Evolutionary conservation across 2,797 vertebrate genomes (phyloP).

Genomic region (Lagothrix lagotricha): DNA sequence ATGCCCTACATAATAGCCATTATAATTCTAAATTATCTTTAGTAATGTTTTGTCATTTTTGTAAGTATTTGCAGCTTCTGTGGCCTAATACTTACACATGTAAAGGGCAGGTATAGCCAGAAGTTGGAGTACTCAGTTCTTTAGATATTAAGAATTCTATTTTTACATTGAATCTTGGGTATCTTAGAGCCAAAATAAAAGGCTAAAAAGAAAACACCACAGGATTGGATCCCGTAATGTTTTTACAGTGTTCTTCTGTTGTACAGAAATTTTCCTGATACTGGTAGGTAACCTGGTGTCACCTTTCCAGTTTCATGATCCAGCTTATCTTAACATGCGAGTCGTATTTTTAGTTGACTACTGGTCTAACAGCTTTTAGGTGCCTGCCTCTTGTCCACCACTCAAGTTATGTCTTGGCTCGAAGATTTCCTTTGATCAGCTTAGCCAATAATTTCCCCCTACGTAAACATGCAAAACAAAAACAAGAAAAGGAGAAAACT

Average conservation of each 20-base stretch:
- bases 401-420: background rate
- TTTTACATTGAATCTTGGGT: background rate
- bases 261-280: background rate
- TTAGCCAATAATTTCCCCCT: background rate
- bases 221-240: background rate
- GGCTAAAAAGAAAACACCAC: background rate
- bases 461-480: background rate
- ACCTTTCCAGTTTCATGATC: background rate
- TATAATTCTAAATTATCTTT: background rate
- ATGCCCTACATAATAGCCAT: background rate
- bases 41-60: background rate
- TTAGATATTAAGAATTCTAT: background rate
- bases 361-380: background rate
- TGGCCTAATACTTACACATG: background rate
- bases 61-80: background rate
- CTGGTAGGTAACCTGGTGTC: background rate
- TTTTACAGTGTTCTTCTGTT: background rate
- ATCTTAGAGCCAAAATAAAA: background rate
- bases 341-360: background rate
- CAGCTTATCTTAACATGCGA: background rate
- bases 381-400: background rate
- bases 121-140: background rate
- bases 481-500: background rate
- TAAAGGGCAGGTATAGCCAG: background rate
- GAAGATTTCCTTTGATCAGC: background rate